These are phyloP conservation scores for Genyomyrus donnyi DNA, from an alignment of 2,113 vertebrate genomes.

Conservation along the genomic window DNA sequence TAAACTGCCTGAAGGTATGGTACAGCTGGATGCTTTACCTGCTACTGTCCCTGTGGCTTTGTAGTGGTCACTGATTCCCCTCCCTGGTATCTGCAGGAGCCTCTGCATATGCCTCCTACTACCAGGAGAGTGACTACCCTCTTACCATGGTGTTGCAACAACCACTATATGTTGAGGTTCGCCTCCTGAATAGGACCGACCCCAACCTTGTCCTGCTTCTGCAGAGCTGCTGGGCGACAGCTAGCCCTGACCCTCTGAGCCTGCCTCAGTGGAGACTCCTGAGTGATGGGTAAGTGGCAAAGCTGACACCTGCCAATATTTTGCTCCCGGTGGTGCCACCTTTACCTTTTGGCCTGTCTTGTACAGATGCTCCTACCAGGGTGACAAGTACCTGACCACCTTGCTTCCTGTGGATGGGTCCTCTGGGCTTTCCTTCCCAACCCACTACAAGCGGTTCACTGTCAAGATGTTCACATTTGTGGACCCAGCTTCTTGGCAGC, in stretches of 20 bases:
- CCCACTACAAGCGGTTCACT: neutral
- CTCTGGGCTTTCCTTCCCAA: neutral
- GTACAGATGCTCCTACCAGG: neutral
- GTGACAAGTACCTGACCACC: neutral
- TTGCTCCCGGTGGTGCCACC: neutral
- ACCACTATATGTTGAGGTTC: neutral
- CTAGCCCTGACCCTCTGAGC: neutral
- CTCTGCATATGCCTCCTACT: neutral
- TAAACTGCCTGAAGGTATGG: neutral
- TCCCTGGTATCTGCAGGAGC: neutral
- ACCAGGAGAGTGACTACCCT: neutral
- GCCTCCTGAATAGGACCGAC: neutral
- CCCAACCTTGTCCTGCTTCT: neutral
- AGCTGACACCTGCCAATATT: neutral
- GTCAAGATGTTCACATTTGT: neutral
- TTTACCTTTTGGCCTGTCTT: neutral
- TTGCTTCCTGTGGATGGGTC: neutral
- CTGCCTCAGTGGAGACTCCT: neutral
- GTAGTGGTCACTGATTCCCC: neutral
- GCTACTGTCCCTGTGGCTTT: neutral
- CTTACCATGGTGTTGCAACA: neutral
- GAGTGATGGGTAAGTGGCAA: neutral
- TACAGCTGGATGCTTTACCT: neutral
- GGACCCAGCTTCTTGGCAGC: neutral
- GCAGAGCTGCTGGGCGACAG: neutral